phyloP scores from a whole-genome alignment of 2,113 vertebrate species.

The Prinia subflava region DNA sequence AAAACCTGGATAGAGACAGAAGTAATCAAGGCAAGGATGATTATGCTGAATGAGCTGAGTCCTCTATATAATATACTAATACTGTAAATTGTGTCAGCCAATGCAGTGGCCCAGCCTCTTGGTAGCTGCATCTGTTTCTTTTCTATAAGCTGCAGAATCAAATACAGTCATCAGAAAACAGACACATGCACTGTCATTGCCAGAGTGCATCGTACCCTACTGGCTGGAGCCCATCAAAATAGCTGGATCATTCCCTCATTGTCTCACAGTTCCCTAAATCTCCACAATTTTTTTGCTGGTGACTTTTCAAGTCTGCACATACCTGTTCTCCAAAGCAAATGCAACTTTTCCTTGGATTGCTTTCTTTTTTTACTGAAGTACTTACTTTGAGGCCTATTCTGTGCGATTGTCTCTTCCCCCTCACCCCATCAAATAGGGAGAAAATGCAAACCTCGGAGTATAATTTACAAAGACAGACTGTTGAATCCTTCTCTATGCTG shows the following conservation, averaged over 20 bases:
- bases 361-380: not conserved
- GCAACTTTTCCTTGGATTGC: not conserved
- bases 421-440: not conserved
- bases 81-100: not conserved
- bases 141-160: not conserved
- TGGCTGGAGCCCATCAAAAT: not conserved
- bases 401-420: not conserved
- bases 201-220: not conserved
- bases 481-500: not conserved
- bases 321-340: not conserved
- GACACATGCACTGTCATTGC: not conserved
- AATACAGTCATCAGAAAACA: not conserved
- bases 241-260: not conserved
- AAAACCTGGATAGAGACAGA: not conserved
- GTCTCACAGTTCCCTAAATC: not conserved
- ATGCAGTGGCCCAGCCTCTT: not conserved
- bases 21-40: not conserved
- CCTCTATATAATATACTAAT: not conserved
- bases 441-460: not conserved
- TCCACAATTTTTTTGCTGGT: not conserved
- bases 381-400: not conserved
- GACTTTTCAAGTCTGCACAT: not conserved
- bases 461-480: conserved; percentile 3
- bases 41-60: not conserved
- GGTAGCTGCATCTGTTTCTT: not conserved